Percentiles rank a stretch among this genome's conserved stretches.
phyloP scores from a whole-genome alignment of 2,113 vertebrate species.

The Picathartes gymnocephalus region DNA sequence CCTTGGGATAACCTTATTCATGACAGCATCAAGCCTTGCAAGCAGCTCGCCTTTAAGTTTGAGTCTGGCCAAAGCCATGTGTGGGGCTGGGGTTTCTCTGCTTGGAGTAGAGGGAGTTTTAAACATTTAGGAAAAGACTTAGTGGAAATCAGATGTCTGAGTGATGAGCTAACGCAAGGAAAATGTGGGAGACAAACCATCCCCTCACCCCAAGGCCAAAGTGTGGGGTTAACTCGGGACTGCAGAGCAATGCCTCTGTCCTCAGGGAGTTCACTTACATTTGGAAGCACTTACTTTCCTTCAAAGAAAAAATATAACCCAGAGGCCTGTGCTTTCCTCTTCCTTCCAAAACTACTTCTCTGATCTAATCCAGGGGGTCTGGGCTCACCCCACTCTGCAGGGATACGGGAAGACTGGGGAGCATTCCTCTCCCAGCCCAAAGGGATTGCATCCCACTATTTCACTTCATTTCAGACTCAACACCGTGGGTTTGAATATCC shows the following conservation, averaged over 20 bases:
- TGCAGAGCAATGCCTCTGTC: background rate
- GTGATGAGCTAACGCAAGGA: background rate
- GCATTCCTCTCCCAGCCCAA: background rate
- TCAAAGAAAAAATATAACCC: slow-evolving; percentile 11
- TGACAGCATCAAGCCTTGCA: background rate
- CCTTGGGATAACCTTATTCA: background rate
- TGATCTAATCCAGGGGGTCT: background rate
- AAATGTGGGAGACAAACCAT: slow-evolving; percentile 21
- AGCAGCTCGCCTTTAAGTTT: background rate
- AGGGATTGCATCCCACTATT: background rate
- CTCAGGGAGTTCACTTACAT: background rate
- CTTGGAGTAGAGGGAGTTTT: background rate
- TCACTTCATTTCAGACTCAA: background rate
- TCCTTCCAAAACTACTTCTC: slow-evolving; percentile 7
- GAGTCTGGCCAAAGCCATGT: background rate
- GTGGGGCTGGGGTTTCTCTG: background rate
- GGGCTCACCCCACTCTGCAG: background rate
- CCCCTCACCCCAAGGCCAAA: slow-evolving; percentile 7
- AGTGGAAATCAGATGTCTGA: background rate
- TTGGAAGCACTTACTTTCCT: slow-evolving; percentile 49
- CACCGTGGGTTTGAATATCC: background rate
- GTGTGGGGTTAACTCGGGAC: background rate
- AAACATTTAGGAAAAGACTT: background rate
- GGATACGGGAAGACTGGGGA: background rate
- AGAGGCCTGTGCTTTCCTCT: slow-evolving; percentile 2